Evolutionary conservation across 2,797 vertebrate species (phyloP).

Genomic region (Pampus argenteus): DNA sequence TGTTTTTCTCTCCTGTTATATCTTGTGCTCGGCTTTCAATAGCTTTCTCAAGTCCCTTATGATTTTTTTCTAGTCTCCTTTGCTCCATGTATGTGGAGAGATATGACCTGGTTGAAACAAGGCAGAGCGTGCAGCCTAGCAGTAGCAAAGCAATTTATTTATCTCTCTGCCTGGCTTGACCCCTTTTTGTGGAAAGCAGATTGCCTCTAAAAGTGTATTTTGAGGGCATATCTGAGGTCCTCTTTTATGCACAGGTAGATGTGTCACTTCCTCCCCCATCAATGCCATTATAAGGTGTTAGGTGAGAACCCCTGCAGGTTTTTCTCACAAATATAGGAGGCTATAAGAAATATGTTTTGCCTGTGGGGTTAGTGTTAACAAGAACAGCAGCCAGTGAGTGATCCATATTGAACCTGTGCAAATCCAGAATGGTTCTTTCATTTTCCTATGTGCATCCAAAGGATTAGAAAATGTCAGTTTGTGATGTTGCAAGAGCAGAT

Average conservation of each 20-base stretch:
- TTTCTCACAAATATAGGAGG: conserved; percentile 30
- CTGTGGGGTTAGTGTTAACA: conserved; percentile 40
- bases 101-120: conserved; percentile 66
- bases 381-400: conserved; percentile 31
- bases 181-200: conserved; percentile 75
- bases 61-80: background rate
- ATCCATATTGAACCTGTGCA: conserved; percentile 40
- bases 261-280: conserved; percentile 65
- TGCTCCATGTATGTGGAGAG: conserved; percentile 30
- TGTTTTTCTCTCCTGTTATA: background rate
- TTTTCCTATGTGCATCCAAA: conserved; percentile 42
- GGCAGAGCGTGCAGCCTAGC: conserved; percentile 54
- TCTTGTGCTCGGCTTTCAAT: conserved; percentile 25
- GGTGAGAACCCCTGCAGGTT: conserved; percentile 29
- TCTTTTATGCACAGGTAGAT: conserved; percentile 54
- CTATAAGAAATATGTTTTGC: conserved; percentile 44
- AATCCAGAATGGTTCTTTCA: conserved; percentile 43
- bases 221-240: conserved; percentile 58
- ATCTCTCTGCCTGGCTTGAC: conserved; percentile 70
- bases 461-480: conserved; percentile 43
- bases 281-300: conserved; percentile 43
- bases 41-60: conserved; percentile 11
- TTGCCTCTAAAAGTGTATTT: conserved; percentile 75
- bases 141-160: conserved; percentile 78
- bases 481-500: background rate